Conservation (phyloP, 2,113 vertebrate species). For the Myotis brandtii region DNA sequence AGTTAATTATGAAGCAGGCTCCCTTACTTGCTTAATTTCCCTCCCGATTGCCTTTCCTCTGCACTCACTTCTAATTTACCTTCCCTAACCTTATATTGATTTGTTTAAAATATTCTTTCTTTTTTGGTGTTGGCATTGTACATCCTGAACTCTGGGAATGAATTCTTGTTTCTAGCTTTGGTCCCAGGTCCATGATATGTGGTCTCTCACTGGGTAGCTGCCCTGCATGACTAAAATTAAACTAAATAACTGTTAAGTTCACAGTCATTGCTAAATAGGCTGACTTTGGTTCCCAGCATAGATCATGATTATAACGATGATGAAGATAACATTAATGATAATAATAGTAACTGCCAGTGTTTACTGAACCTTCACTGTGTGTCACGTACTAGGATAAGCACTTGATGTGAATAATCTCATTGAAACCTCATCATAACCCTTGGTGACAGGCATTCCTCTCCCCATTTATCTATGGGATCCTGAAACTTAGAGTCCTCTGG, state of each 20-base stretch:
- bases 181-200: background rate
- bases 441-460: background rate
- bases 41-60: background rate
- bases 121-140: background rate
- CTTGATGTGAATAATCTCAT: background rate
- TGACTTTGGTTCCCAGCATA: background rate
- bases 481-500: background rate
- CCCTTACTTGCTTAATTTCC: conserved; percentile 8
- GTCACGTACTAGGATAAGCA: background rate
- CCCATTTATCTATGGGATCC: background rate
- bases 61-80: background rate
- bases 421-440: background rate
- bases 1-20: too few species aligned
- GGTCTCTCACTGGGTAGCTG: background rate
- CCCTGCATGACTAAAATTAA: background rate
- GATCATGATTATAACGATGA: background rate
- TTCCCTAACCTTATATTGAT: background rate
- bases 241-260: background rate
- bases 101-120: background rate
- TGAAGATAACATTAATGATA: background rate
- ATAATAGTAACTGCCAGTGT: background rate
- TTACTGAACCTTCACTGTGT: background rate
- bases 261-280: background rate
- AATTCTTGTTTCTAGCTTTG: background rate
- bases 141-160: background rate